A percentile compares a stretch with the other conserved stretches of the same genome.
Conservation (phyloP, 1,140 invertebrate species). For the Schlechtendalia chinensis region DNA sequence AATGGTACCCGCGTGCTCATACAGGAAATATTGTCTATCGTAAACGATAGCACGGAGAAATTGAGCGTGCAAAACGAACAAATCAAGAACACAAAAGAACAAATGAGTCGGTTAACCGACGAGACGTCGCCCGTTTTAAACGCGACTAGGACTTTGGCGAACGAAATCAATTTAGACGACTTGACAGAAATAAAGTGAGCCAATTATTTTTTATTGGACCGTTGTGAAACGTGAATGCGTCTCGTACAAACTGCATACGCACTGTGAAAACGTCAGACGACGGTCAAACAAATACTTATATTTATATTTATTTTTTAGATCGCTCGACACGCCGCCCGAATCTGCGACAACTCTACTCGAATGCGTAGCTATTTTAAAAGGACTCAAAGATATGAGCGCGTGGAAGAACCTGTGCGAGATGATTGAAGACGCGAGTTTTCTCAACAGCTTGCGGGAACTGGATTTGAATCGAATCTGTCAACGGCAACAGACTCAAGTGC, state of each 20-base stretch:
- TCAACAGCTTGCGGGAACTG: conserved; percentile 76
- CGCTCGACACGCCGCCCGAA: conserved; percentile 83
- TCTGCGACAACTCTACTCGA: conserved; percentile 79
- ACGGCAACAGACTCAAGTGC: conserved; percentile 64
- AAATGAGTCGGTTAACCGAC: background rate
- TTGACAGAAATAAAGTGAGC: conserved; percentile 24
- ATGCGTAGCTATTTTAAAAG: conserved; percentile 79
- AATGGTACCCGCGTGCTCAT: conserved; percentile 4
- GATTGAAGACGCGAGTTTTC: conserved; percentile 85
- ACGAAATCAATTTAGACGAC: background rate
- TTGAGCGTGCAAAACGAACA: conserved; percentile 7
- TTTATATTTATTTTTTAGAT: conserved; percentile 59
- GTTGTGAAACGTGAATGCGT: too few relatives aligned
- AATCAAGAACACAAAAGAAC: background rate
- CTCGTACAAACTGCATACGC: too few relatives aligned
- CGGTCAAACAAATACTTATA: too few relatives aligned
- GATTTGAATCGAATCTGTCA: conserved; percentile 77
- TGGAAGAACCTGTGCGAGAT: conserved; percentile 88
- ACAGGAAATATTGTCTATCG: background rate
- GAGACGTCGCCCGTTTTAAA: conserved; percentile 10
- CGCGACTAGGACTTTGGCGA: background rate
- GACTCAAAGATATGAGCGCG: conserved; percentile 72
- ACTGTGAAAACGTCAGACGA: too few relatives aligned
- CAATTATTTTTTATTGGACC: background rate
- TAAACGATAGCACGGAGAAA: conserved; percentile 1